Conservation (phyloP, 2,797 vertebrate genomes). For the Petrocephalus sullivani region DNA sequence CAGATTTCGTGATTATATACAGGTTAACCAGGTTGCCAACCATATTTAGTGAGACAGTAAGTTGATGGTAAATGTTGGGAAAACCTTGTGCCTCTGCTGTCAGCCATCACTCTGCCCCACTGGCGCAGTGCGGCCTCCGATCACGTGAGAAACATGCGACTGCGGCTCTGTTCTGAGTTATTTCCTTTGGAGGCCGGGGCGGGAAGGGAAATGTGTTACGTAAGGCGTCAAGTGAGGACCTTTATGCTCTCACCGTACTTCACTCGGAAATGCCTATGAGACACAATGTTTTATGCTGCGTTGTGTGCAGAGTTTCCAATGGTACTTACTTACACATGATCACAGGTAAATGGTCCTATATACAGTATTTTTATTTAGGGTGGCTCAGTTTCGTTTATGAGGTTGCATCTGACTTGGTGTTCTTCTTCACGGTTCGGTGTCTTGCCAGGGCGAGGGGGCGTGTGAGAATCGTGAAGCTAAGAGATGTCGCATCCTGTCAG, state of each 20-base stretch:
- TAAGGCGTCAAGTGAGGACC: not conserved
- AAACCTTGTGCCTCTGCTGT: not conserved
- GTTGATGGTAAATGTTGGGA: too few species aligned
- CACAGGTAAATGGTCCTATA: not conserved
- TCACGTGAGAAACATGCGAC: not conserved
- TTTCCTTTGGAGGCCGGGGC: not conserved
- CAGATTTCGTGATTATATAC: not conserved
- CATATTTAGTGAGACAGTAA: not conserved
- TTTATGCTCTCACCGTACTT: not conserved
- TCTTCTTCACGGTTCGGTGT: not conserved
- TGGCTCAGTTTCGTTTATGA: not conserved
- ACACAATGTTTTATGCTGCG: not conserved
- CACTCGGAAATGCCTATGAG: not conserved
- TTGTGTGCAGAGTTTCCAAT: not conserved
- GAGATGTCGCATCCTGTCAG: not conserved
- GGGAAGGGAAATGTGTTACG: not conserved
- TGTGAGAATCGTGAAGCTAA: not conserved
- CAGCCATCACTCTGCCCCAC: not conserved
- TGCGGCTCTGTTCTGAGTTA: slow-evolving; percentile 2
- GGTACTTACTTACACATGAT: not conserved
- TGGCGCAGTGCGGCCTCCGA: not conserved
- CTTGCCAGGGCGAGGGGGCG: not conserved
- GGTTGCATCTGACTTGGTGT: not conserved
- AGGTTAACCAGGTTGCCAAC: not conserved
- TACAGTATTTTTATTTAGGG: not conserved